phyloP scores from a whole-genome alignment of 2,888 invertebrate species.

The Phlogophora meticulosa region DNA sequence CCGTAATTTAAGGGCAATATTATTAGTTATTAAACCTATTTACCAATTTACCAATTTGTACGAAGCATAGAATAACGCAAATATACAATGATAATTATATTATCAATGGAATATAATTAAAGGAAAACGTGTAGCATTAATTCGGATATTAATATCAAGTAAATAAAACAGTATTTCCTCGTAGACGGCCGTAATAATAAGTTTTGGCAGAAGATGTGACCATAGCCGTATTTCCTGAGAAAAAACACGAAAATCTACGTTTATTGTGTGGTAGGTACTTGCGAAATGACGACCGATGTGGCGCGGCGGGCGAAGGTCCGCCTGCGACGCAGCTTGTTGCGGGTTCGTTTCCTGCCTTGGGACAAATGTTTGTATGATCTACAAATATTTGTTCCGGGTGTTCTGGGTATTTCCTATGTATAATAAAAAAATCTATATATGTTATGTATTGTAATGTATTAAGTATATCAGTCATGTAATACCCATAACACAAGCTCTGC shows the following conservation, averaged over 20 bases:
- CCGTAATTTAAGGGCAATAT: slow-evolving; percentile 48
- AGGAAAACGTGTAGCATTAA: slow-evolving; percentile 68
- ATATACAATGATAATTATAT: slow-evolving; percentile 56
- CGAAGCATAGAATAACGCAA: slow-evolving; percentile 52
- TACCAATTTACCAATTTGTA: slow-evolving; percentile 46
- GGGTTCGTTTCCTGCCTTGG: no score
- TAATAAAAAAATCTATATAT: no score
- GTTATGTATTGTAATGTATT: no score
- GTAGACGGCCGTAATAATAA: slow-evolving; percentile 72
- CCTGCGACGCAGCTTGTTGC: no score
- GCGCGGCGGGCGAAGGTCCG: no score
- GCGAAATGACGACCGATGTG: no score
- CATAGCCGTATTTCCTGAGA: slow-evolving; percentile 64
- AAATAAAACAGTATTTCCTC: slow-evolving; percentile 75
- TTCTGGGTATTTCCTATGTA: no score
- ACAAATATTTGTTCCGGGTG: no score
- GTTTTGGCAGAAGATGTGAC: slow-evolving; percentile 73
- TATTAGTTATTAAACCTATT: slow-evolving; percentile 51
- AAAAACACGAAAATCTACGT: slow-evolving; percentile 33
- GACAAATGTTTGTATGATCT: no score
- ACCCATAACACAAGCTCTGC: no score
- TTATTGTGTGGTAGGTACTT: slow-evolving; percentile 37
- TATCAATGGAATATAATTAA: slow-evolving; percentile 59
- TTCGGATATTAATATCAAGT: slow-evolving; percentile 73
- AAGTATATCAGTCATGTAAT: no score